Evolutionary conservation across 2,888 invertebrate species (phyloP), one percentile per base, ranked within the genome.

Genomic region (Tiphia femorata): DNA sequence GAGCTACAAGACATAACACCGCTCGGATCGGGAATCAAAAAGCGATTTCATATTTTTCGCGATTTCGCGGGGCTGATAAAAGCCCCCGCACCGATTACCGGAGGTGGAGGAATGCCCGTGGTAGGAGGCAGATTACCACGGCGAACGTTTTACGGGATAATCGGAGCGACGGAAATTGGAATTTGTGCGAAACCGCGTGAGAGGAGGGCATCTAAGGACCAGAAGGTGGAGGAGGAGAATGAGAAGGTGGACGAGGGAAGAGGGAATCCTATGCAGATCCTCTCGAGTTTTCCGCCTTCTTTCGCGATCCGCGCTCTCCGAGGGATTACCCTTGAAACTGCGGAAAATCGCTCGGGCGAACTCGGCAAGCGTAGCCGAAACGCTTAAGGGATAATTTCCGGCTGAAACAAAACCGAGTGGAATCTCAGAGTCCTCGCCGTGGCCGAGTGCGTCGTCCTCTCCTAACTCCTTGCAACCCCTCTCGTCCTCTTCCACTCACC

Each of bases 371-470:
- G n/a, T 21, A 23, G 14, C 8, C 21, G 20, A 30, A 41, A 49
- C 20, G 41, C 49, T 49, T 49, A 29, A 49, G 35, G 49, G 49
- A 49, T 49, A 41, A 49, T 49, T 49, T 49, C 40, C 20, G 29
- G 19, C 10, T 21, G 30, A 49, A 49, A 41, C 25, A 29, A 40
- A 10, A 14, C 5, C 40, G 30, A 41, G 16, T 12, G 40, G 20
- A 49, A 49, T 49, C 41, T 19, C 29, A 17, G 49, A 6, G n/a
- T n/a, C 27, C 14, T n/a, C 29, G 27, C 5, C 20, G 5, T 5
- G 14, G 1, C 16, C 20, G 33, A 14, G 14, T 3, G 12, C 12
- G n/a, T 5, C 33, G 2, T 33, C 33, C 12, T 33, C 25, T 8
- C 25, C 25, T 25, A n/a, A n/a, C n/a, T n/a, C n/a, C n/a, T n/a